Conservation (phyloP, 1,140 invertebrate species). For the Lucilia sericata region DNA sequence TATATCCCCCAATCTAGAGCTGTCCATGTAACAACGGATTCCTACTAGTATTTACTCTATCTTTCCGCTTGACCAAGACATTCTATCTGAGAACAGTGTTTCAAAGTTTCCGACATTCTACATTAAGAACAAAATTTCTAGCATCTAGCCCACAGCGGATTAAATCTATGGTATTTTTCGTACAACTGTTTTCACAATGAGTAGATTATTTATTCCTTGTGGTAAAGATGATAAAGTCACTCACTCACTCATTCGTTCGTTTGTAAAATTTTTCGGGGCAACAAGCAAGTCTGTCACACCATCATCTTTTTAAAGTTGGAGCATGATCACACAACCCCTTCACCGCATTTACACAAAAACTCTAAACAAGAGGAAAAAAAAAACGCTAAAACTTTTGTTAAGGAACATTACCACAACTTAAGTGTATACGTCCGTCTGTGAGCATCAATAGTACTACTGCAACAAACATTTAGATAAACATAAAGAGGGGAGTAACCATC, state of each 20-base stretch:
- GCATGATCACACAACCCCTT: neutral
- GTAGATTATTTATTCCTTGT: slow-evolving; percentile 32
- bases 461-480: neutral
- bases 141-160: neutral
- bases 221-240: slow-evolving; percentile 37
- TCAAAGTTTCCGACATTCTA: too few species aligned
- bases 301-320: slow-evolving; percentile 30
- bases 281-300: slow-evolving; percentile 37
- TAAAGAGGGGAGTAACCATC: slow-evolving; percentile 13
- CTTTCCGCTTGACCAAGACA: too few species aligned
- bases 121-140: neutral
- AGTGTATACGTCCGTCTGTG: neutral
- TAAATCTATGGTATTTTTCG: neutral
- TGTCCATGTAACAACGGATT: too few species aligned
- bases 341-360: neutral
- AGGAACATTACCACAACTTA: neutral
- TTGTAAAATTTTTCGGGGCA: neutral
- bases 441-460: neutral
- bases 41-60: too few species aligned
- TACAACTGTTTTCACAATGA: neutral
- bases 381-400: neutral
- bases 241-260: neutral
- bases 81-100: too few species aligned
- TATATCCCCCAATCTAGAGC: too few species aligned
- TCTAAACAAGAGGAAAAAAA: neutral